These are phyloP conservation scores for Drosophila picticornis DNA, from an alignment of 2,888 invertebrate species.

Conservation along the genomic window DNA sequence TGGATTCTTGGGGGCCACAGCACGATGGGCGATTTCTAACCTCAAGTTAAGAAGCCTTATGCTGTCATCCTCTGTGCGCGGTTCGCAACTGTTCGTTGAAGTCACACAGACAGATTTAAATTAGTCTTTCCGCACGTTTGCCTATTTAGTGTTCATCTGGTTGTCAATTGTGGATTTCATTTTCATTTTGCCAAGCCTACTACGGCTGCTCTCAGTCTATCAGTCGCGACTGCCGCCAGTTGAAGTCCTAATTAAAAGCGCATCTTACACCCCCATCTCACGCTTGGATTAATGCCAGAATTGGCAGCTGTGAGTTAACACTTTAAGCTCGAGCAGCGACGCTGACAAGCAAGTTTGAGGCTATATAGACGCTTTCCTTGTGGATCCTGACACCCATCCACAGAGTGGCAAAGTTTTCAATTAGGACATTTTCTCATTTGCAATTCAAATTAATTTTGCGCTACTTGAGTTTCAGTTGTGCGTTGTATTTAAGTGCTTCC, in stretches of 20 bases:
- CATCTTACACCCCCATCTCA: constrained; percentile 45
- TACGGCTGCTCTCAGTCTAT: constrained; percentile 9
- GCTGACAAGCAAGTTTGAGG: constrained; percentile 8
- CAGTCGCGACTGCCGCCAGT: constrained; percentile 4
- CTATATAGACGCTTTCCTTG: constrained; percentile 1
- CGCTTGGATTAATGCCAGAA: constrained; percentile 54
- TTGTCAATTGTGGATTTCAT: constrained; percentile 47
- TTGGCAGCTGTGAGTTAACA: constrained; percentile 65
- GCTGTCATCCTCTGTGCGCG: not conserved
- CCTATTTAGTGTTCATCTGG: constrained; percentile 36
- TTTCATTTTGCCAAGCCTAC: constrained; percentile 31
- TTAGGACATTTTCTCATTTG: constrained; percentile 74
- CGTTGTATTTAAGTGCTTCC: constrained; percentile 59
- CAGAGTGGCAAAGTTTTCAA: constrained; percentile 70
- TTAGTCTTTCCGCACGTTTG: constrained; percentile 75
- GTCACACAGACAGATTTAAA: constrained; percentile 58
- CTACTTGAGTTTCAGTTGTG: constrained; percentile 56
- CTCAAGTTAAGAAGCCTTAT: constrained; percentile 17
- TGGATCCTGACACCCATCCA: constrained; percentile 21
- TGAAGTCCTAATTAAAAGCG: constrained; percentile 67
- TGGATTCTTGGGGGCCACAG: constrained; percentile 19
- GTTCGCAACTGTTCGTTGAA: constrained; percentile 30
- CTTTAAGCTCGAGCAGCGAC: constrained; percentile 59
- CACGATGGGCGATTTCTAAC: constrained; percentile 33
- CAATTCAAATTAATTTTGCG: constrained; percentile 75